Percentiles rank a stretch among this genome's conserved stretches.
phyloP scores from a whole-genome alignment of 1,140 invertebrate species.

The Amyelois transitella region DNA sequence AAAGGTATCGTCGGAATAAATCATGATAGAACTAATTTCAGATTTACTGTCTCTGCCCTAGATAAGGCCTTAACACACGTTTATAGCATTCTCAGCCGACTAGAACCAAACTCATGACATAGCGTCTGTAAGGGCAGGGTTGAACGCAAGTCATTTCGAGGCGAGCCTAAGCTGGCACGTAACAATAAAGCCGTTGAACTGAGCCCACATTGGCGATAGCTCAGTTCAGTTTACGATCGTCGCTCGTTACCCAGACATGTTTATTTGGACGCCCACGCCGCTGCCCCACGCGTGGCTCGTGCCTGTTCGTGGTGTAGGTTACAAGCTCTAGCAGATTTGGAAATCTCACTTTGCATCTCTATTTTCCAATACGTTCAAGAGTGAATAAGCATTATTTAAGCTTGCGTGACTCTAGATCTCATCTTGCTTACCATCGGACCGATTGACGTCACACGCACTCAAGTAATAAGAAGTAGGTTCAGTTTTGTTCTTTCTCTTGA shows the following conservation, averaged over 20 bases:
- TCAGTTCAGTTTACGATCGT: slow-evolving; percentile 40
- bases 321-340: slow-evolving; percentile 23
- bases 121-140: background rate
- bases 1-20: too few relatives aligned
- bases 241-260: slow-evolving; percentile 51
- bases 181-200: slow-evolving; percentile 48
- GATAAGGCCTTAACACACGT: background rate
- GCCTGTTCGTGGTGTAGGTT: slow-evolving; percentile 20
- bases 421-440: too few relatives aligned
- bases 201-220: slow-evolving; percentile 31
- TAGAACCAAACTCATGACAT: too few relatives aligned
- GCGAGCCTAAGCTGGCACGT: background rate
- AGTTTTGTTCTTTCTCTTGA: too few relatives aligned
- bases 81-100: background rate
- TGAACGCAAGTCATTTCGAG: background rate
- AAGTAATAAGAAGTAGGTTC: too few relatives aligned
- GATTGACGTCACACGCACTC: too few relatives aligned
- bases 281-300: slow-evolving; percentile 53
- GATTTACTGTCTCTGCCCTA: background rate
- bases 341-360: too few relatives aligned
- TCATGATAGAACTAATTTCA: too few relatives aligned
- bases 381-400: too few relatives aligned
- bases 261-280: slow-evolving; percentile 59
- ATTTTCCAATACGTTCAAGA: too few relatives aligned
- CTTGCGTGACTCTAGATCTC: too few relatives aligned